Evolutionary conservation across 2,113 vertebrate species (phyloP).

Genomic region (Pholis gunnellus): DNA sequence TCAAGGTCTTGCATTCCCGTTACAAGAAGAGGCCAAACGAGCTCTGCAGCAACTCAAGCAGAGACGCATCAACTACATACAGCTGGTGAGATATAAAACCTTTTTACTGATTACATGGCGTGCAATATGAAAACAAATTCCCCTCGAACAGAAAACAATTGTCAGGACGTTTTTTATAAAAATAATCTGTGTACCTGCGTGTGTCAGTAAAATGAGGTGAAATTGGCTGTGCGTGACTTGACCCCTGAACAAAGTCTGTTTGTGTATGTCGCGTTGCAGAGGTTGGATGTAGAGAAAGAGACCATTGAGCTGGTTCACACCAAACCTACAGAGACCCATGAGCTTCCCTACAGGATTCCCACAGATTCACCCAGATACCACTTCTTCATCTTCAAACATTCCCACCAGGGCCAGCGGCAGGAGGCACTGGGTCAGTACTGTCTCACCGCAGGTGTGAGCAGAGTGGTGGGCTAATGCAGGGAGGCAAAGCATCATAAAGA

Average conservation of each 20-base stretch:
- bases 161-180: background rate
- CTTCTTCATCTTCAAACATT: constrained; percentile 96
- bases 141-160: background rate
- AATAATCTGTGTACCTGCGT: background rate
- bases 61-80: constrained; percentile 95
- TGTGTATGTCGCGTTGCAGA: constrained; percentile 79
- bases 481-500: background rate
- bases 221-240: constrained; percentile 3
- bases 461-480: background rate
- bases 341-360: constrained; percentile 92
- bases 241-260: constrained; percentile 24
- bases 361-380: constrained; percentile 94
- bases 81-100: constrained; percentile 86
- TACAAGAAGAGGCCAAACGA: constrained; percentile 91
- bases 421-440: constrained; percentile 92
- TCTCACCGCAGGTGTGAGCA: background rate
- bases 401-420: constrained; percentile 91
- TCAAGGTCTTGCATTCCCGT: constrained; percentile 94
- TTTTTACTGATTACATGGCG: background rate
- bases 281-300: constrained; percentile 93
- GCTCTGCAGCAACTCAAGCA: constrained; percentile 93
- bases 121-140: background rate
- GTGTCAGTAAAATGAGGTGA: background rate
- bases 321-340: constrained; percentile 89
- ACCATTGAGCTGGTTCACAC: constrained; percentile 96